Evolutionary conservation across 2,797 vertebrate species (phyloP).

Genomic region (Falco peregrinus): DNA sequence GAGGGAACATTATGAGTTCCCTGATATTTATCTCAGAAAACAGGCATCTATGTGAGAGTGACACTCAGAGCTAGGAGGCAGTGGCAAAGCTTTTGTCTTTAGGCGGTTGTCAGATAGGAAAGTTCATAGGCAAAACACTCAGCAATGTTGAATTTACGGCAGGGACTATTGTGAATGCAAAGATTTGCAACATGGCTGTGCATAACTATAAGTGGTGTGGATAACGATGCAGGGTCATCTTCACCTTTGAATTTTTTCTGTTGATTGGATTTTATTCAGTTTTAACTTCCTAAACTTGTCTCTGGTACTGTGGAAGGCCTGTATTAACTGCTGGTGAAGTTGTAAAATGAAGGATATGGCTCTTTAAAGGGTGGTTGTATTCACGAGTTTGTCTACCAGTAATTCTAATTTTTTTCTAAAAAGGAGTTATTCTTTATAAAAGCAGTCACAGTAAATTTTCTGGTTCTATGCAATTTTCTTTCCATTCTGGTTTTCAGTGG

Average conservation of each 20-base stretch:
- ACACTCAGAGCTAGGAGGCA: not conserved
- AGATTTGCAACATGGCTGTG: not conserved
- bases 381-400: constrained; percentile 58
- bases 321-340: not conserved
- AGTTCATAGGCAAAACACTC: not conserved
- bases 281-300: not conserved
- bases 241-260: not conserved
- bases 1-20: not conserved
- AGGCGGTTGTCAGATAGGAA: not conserved
- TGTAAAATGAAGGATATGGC: constrained; percentile 11
- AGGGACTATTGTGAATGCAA: not conserved
- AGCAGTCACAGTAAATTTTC: constrained; percentile 78
- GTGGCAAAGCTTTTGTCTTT: not conserved
- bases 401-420: constrained; percentile 64
- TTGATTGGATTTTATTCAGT: not conserved
- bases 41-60: not conserved
- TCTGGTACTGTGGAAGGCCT: not conserved
- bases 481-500: constrained; percentile 75
- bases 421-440: constrained; percentile 76
- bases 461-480: constrained; percentile 79
- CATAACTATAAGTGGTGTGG: not conserved
- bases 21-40: not conserved
- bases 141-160: not conserved
- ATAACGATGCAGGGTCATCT: not conserved
- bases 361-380: constrained; percentile 51